Base-by-base conservation (phyloP, 2,888 invertebrate genomes). In the Platycheirus rosarum region DNA sequence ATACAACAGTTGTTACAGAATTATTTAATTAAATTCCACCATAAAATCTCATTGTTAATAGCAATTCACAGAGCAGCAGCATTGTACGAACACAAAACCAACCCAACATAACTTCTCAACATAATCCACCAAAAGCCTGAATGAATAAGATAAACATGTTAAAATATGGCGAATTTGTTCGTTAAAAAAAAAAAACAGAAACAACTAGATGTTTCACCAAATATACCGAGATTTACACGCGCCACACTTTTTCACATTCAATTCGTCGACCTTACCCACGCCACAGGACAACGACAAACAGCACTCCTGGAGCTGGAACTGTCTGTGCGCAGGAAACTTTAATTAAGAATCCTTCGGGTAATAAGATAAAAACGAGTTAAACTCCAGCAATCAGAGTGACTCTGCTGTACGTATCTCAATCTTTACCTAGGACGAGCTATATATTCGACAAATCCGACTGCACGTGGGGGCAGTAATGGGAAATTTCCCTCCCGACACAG, bases 301-400 rank as follows among this genome's bases (percentile, higher is more conserved):
- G 9, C 26, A 14, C 1, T 9, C 35, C 23, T 48, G 14, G 13
- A 23, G 8, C 55, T 14, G 51, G 29, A 53, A 49, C 51, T 62
- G 44, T 32, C 6, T 46, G 68, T 46, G 18, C 26, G 23, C 13
- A 55, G 23, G 55, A 51, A 53, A 65, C 69, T 80, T 80, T 76
- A 80, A 80, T 80, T 79, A 79, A 74, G 74, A 51, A 55, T 69
- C 75, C 68, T 65, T 29, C 29, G 53, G 32, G 46, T 48, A 53
- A 68, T 66, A 49, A 57, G 60, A 69, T 46, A 37, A 66, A 51
- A 26, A 55, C 42, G 68, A 74, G 48, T 48, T 63, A 49, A 62
- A 49, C 35, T 49, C 55, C 37, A 68, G 70, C 51, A 70, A 70
- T 70, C 70, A 70, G 53, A 57, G 65, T n/a, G 37, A 60, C 53